Base-by-base conservation (phyloP, 2,888 invertebrate genomes). In the Pyrochroa serraticornis region DNA sequence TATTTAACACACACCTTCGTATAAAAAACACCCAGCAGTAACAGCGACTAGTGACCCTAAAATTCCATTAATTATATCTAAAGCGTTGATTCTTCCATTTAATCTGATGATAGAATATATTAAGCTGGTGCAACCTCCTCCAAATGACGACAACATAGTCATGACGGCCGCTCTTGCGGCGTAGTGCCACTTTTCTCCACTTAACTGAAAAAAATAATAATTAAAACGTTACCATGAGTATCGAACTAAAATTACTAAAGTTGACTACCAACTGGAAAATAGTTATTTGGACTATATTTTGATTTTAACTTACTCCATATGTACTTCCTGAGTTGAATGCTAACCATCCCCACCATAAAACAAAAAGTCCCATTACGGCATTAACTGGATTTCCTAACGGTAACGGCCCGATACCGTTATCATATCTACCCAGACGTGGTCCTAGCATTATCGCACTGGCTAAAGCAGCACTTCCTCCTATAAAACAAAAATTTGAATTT, bases 281-380 rank as follows among this genome's bases (percentile, higher is more conserved):
- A 3, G 32, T 31, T 33, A 10, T 13, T 44, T n/a, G n/a, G n/a
- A n/a, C n/a, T n/a, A n/a, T n/a, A n/a, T n/a, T n/a, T n/a, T n/a
- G n/a, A n/a, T n/a, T n/a, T 30, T 3, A 53, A 74, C 80, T 81
- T 64, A 88, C 87, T 52, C 91, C 91, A 71, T 91, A 91, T 44
- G 91, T 91, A 66, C 93, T 93, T 8, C 96, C 96, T 46, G 95
- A 95, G 79, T 95, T 95, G 75, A 96, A 96, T 0, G 95, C 95
- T 49, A 97, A 81, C 96, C 96, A 96, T 0, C 96, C 96, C 96
- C 96, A 96, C 95, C 95, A 95, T 0, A 95, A 81, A 35, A 95
- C 94, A 74, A 95, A 95, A 7, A 95, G 85, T 0, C 95, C 95
- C 87, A 95, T 89, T 30, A 93, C 90, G 0, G 93, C 93, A 74